These are phyloP conservation scores for Spondyliosoma cantharus DNA, from an alignment of 2,797 vertebrate species.

Conservation along the genomic window DNA sequence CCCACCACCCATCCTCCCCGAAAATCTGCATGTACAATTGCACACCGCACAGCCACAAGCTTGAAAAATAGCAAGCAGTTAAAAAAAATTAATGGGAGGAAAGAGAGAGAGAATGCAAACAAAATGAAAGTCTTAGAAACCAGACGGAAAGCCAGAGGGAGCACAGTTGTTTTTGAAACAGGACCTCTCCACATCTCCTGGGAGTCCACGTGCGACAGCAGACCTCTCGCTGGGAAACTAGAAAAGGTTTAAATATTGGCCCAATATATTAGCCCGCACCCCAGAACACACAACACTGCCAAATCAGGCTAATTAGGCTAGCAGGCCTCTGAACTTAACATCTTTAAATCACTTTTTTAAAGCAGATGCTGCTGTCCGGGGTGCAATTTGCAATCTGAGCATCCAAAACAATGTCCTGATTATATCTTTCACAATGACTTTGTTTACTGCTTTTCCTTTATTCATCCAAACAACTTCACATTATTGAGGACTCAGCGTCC, in stretches of 20 bases:
- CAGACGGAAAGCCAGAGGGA: conserved; percentile 54
- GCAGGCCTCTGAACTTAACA: conserved; percentile 48
- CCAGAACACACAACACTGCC: conserved; percentile 36
- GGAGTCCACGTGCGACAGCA: conserved; percentile 48
- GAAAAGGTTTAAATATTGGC: conserved; percentile 54
- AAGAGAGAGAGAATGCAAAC: conserved; percentile 46
- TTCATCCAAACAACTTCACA: neutral
- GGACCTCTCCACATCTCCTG: conserved; percentile 59
- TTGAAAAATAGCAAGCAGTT: conserved; percentile 60
- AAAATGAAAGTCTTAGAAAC: conserved; percentile 65
- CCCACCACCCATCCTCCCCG: too few species aligned
- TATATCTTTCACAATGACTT: neutral
- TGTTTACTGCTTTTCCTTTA: neutral
- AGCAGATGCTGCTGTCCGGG: neutral
- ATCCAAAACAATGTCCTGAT: conserved; percentile 10
- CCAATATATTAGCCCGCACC: conserved; percentile 38
- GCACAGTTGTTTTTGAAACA: conserved; percentile 60
- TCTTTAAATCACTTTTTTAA: conserved; percentile 38
- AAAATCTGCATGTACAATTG: conserved; percentile 43
- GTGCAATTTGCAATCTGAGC: neutral
- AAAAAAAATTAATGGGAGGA: conserved; percentile 72
- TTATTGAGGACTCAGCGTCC: neutral
- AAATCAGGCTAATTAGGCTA: conserved; percentile 52
- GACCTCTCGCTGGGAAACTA: conserved; percentile 49
- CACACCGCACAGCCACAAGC: conserved; percentile 27